phyloP scores from a whole-genome alignment of 2,797 vertebrate genomes.

The Nyctibius grandis region DNA sequence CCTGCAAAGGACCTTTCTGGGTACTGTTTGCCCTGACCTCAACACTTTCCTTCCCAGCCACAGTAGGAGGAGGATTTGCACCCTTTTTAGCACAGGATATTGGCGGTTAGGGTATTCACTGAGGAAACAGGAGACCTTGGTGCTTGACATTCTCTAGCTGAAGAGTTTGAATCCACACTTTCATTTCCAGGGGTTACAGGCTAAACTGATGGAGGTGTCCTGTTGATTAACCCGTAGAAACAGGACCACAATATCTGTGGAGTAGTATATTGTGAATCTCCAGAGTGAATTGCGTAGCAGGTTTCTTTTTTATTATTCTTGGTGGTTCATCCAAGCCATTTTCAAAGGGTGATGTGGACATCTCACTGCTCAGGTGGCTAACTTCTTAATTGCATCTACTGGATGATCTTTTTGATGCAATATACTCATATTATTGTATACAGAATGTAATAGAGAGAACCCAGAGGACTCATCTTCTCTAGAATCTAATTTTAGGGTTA shows the following conservation, averaged over 20 bases:
- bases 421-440: not conserved
- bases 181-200: not conserved
- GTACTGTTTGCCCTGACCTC: not conserved
- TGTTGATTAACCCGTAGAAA: not conserved
- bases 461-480: not conserved
- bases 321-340: not conserved
- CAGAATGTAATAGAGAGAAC: not conserved
- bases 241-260: not conserved
- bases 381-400: not conserved
- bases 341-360: not conserved
- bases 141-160: not conserved
- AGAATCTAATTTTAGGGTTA: not conserved
- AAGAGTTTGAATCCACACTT: not conserved
- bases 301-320: not conserved
- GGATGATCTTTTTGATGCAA: not conserved
- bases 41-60: not conserved
- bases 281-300: not conserved
- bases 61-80: not conserved
- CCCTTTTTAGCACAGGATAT: not conserved
- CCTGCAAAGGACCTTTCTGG: not conserved
- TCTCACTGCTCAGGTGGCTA: not conserved
- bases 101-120: not conserved
- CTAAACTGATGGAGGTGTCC: not conserved
- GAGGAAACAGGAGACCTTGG: not conserved
- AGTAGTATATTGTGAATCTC: not conserved